These are phyloP conservation scores for Nematolebias whitei DNA, from an alignment of 2,113 vertebrate species.

Conservation along the genomic window DNA sequence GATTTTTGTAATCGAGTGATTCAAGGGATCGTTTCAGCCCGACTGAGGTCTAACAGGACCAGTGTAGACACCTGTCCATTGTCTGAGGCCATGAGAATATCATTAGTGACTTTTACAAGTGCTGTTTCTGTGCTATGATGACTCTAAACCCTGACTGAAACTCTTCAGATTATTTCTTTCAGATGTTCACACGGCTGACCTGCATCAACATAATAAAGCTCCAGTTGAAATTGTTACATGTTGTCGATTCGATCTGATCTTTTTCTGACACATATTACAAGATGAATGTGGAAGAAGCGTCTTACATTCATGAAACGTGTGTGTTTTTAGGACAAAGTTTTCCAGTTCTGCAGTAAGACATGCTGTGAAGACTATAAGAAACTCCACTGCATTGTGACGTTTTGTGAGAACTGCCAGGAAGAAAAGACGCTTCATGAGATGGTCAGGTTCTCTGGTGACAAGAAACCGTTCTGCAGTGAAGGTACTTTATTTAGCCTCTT, in stretches of 20 bases:
- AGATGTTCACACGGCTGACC: no score
- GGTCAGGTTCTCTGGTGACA: slow-evolving; percentile 96
- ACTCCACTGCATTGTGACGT: slow-evolving; percentile 96
- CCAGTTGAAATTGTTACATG: no score
- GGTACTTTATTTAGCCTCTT: slow-evolving; percentile 75
- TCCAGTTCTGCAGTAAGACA: slow-evolving; percentile 96
- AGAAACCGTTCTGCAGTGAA: slow-evolving; percentile 98
- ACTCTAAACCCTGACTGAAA: no score
- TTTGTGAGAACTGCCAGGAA: slow-evolving; percentile 97
- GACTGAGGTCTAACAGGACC: no score
- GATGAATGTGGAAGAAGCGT: neutral
- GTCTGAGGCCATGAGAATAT: no score
- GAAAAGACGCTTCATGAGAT: slow-evolving; percentile 97
- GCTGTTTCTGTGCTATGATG: no score
- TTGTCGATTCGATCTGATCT: neutral
- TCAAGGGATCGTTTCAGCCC: no score
- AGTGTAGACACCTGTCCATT: no score
- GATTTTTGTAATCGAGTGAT: no score
- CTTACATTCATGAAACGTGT: neutral
- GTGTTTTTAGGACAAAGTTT: slow-evolving; percentile 89
- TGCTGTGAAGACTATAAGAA: slow-evolving; percentile 99
- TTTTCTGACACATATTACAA: neutral
- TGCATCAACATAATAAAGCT: no score
- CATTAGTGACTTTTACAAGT: no score
- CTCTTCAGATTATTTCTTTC: no score